Conservation (phyloP, 2,113 vertebrate species). For the Salvator merianae region DNA sequence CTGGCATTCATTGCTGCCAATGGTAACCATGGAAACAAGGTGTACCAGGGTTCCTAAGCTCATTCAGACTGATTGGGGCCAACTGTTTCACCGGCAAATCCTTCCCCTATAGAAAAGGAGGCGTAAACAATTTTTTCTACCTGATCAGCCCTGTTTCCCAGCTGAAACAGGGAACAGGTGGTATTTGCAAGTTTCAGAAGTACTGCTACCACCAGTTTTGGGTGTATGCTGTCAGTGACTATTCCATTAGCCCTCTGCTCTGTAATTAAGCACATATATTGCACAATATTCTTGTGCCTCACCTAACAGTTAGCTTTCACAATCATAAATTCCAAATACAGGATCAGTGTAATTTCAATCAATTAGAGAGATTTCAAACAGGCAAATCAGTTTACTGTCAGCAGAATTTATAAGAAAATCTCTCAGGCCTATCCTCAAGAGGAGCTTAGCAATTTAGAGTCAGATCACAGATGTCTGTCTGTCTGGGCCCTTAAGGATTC, state of each 20-base stretch:
- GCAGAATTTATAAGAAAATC: not conserved
- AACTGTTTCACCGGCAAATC: too few species aligned
- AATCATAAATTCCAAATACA: not conserved
- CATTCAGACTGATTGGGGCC: too few species aligned
- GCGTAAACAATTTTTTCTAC: too few species aligned
- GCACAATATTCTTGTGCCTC: not conserved
- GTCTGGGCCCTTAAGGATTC: conserved; percentile 23
- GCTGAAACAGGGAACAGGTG: too few species aligned
- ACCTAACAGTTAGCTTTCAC: not conserved
- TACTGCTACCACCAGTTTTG: not conserved
- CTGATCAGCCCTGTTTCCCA: too few species aligned
- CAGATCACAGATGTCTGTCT: not conserved
- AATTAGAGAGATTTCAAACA: not conserved
- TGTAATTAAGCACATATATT: not conserved
- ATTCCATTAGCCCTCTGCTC: not conserved
- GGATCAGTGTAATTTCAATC: not conserved
- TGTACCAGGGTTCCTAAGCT: too few species aligned
- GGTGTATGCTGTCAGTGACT: not conserved
- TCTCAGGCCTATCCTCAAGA: not conserved
- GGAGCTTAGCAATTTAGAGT: not conserved
- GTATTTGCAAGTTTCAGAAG: too few species aligned
- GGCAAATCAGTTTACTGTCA: not conserved
- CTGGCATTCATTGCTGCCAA: too few species aligned
- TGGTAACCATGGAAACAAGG: too few species aligned
- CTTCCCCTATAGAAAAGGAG: too few species aligned